Percentiles rank a stretch among this genome's conserved stretches.
phyloP scores from a whole-genome alignment of 2,888 invertebrate genomes.

The Temnothorax unifasciatus region DNA sequence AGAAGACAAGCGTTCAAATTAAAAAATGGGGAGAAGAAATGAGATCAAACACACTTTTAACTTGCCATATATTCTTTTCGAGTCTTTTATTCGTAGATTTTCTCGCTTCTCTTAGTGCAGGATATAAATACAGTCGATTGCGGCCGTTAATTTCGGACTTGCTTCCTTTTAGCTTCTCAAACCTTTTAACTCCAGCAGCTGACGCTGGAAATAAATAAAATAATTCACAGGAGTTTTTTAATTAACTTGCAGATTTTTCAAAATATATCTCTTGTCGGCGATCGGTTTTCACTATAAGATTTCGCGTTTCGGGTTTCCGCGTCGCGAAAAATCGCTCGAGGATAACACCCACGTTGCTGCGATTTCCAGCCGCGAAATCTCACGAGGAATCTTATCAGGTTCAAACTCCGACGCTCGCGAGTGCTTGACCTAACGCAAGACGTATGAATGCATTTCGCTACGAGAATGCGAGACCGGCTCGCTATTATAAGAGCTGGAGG shows the following conservation, averaged over 20 bases:
- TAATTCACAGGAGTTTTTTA: neutral
- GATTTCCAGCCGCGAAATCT: constrained; percentile 24
- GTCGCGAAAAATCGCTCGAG: neutral
- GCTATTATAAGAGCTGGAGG: constrained; percentile 82
- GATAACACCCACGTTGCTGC: neutral
- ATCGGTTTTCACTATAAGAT: neutral
- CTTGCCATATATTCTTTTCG: too few relatives aligned
- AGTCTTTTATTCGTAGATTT: neutral
- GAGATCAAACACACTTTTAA: neutral
- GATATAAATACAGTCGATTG: neutral
- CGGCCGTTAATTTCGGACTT: neutral
- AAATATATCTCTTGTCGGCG: neutral
- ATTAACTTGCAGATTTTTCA: neutral
- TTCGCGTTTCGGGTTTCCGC: too few relatives aligned
- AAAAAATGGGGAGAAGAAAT: neutral
- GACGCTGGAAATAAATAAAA: constrained; percentile 12
- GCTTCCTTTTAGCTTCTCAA: neutral
- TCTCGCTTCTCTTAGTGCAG: neutral
- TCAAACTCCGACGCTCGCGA: constrained; percentile 61
- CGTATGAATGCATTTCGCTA: constrained; percentile 79
- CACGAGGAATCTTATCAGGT: constrained; percentile 66
- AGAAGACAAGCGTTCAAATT: neutral
- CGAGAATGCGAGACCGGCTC: constrained; percentile 78
- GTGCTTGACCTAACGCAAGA: constrained; percentile 81
- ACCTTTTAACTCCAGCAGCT: neutral